Conservation (phyloP, 2,113 vertebrate genomes). For the Chloropsis hardwickii region DNA sequence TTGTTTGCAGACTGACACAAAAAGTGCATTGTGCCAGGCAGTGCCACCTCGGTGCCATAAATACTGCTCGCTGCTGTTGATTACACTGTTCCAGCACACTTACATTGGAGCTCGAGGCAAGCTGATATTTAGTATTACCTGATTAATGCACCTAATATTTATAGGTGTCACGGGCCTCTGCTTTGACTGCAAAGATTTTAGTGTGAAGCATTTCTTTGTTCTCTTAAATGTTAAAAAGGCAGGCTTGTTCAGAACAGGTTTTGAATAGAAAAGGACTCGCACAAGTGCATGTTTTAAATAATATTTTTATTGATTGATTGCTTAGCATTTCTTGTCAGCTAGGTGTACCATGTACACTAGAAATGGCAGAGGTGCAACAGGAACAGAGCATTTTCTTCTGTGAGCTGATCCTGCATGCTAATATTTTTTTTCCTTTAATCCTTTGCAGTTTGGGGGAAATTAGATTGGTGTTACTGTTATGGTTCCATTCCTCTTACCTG, state of each 20-base stretch:
- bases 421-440: neutral
- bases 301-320: neutral
- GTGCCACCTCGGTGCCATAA: neutral
- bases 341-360: fast-evolving
- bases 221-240: neutral
- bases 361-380: neutral
- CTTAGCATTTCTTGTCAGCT: neutral
- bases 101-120: neutral
- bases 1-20: neutral
- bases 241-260: neutral
- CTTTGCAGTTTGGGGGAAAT: neutral
- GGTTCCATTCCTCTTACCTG: neutral
- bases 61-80: neutral
- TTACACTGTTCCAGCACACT: neutral
- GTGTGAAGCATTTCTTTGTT: neutral
- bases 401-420: neutral
- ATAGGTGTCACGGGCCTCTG: neutral
- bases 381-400: neutral
- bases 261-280: neutral
- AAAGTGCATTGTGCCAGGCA: neutral
- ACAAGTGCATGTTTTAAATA: neutral
- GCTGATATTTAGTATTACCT: neutral
- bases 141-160: neutral
- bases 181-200: neutral
- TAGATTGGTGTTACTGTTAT: neutral